Conservation (phyloP, 2,797 vertebrate genomes). For the Euthynnus affinis region DNA sequence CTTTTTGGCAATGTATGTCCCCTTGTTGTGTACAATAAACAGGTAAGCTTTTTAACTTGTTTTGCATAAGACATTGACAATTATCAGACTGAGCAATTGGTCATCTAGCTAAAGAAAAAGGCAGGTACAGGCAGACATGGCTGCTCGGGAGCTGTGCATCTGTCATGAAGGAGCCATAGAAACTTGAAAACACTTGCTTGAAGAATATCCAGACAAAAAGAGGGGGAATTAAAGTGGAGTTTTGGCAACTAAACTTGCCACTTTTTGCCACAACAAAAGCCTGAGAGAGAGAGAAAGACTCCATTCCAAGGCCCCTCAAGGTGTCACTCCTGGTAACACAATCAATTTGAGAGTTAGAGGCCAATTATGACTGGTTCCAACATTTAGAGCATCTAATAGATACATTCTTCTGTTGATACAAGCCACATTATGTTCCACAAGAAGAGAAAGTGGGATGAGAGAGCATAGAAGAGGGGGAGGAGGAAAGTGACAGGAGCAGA, state of each 20-base stretch:
- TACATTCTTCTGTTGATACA: conserved; percentile 40
- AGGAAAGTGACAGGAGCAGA: neutral
- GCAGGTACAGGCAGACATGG: neutral
- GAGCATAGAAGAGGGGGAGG: neutral
- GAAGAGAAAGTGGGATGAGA: conserved; percentile 4
- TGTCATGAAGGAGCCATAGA: too few relatives aligned
- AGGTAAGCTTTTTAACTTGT: too few relatives aligned
- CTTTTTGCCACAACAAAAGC: neutral
- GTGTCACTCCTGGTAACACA: conserved; percentile 13
- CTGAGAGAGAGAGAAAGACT: neutral
- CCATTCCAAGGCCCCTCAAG: neutral
- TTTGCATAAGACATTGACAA: neutral
- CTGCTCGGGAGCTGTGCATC: neutral
- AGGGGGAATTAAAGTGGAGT: neutral
- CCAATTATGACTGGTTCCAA: conserved; percentile 16
- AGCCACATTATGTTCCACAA: conserved; percentile 53
- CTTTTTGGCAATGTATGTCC: too few relatives aligned
- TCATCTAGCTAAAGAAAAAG: neutral
- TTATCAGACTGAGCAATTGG: neutral
- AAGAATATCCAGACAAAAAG: too few relatives aligned
- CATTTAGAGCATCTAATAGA: neutral
- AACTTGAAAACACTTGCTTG: too few relatives aligned
- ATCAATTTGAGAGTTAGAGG: conserved; percentile 17
- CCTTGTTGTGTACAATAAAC: too few relatives aligned
- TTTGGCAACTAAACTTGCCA: neutral